A percentile compares a stretch with the other conserved stretches of the same genome.
Evolutionary conservation across 1,140 invertebrate species (phyloP).

Genomic region (Heliconius hewitsoni): DNA sequence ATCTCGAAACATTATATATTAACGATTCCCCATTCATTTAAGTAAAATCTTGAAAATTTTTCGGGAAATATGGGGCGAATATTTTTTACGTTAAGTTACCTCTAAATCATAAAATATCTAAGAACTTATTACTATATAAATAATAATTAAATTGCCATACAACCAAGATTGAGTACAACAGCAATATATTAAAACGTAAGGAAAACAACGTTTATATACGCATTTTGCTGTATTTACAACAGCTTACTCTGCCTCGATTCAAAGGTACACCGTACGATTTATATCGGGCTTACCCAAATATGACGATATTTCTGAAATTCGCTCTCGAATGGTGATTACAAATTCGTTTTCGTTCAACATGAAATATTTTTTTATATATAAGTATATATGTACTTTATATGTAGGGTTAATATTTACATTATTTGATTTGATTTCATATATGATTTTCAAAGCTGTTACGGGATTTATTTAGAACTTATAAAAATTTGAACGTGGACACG

Average conservation of each 20-base stretch:
- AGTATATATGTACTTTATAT: background rate
- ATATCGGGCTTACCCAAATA: conserved; percentile 12
- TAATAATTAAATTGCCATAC: background rate
- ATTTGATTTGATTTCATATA: background rate
- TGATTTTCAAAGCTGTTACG: background rate
- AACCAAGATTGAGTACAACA: background rate
- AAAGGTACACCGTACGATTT: conserved; percentile 1
- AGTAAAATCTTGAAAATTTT: too few species aligned
- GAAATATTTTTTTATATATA: background rate
- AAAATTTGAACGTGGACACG: too few species aligned
- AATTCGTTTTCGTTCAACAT: conserved; percentile 5
- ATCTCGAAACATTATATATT: too few species aligned
- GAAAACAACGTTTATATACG: conserved; percentile 14
- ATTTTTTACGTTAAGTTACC: background rate
- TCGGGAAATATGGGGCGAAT: background rate
- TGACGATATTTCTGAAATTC: conserved; percentile 12
- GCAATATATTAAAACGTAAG: conserved; percentile 5
- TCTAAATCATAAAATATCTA: too few species aligned
- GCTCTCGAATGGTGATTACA: conserved; percentile 5
- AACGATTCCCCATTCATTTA: too few species aligned
- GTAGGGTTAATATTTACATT: background rate
- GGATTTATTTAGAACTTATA: too few species aligned
- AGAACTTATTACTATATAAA: too few species aligned
- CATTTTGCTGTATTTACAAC: background rate
- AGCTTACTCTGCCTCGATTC: conserved; percentile 5